Conservation (phyloP, 2,888 invertebrate species). For the Tricholauxania praeusta region DNA sequence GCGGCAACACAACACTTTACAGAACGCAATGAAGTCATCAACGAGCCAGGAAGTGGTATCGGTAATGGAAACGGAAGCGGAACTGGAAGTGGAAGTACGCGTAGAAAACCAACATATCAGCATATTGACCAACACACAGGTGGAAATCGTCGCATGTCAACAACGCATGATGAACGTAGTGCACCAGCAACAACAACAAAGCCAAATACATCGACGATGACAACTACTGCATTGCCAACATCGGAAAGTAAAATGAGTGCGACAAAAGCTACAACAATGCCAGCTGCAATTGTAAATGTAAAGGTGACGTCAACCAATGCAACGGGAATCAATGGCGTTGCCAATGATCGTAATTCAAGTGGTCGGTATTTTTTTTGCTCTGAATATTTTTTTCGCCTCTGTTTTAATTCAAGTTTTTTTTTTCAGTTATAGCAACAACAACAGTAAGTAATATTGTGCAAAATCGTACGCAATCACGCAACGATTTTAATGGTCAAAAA, state of each 20-base stretch:
- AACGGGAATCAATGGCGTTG: conserved; percentile 3
- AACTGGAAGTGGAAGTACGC: conserved; percentile 23
- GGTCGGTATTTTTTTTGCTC: not conserved
- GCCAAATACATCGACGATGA: conserved; percentile 30
- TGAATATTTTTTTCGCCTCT: not conserved
- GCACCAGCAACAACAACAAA: conserved; percentile 31
- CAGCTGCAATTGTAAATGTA: conserved; percentile 9
- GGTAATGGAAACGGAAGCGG: conserved; percentile 29
- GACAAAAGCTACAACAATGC: conserved; percentile 25
- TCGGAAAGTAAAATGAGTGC: conserved; percentile 20
- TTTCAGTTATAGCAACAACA: conserved; percentile 6
- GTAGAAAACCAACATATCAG: conserved; percentile 18
- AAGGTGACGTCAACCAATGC: conserved; percentile 25
- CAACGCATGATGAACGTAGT: conserved; percentile 44
- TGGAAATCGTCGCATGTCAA: conserved; percentile 38
- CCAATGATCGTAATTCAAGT: no score
- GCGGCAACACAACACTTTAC: conserved; percentile 27
- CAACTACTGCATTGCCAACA: conserved; percentile 25
- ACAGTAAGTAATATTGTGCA: not conserved
- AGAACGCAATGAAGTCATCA: conserved; percentile 49
- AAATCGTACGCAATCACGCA: conserved; percentile 20
- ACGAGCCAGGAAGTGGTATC: conserved; percentile 21
- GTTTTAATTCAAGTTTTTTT: not conserved
- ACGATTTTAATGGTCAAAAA: conserved; percentile 9
- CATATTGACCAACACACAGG: conserved; percentile 2